phyloP scores from a whole-genome alignment of 1,140 invertebrate genomes.

The Whitmania pigra region DNA sequence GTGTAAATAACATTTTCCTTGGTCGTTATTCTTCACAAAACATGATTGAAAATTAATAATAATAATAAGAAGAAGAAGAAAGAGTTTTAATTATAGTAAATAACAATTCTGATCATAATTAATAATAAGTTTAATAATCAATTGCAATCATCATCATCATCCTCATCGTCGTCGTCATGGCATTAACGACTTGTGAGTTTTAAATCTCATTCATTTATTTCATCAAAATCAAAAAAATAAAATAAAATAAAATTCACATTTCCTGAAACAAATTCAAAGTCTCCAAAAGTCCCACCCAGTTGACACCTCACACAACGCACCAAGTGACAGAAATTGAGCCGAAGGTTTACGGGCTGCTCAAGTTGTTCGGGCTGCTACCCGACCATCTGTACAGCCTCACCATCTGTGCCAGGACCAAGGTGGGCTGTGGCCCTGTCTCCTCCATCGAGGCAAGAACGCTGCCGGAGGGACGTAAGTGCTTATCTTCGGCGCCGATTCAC shows the following conservation, averaged over 20 bases:
- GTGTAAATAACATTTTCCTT: no score
- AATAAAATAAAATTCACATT: background rate
- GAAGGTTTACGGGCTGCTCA: background rate
- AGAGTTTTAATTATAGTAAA: no score
- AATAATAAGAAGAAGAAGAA: no score
- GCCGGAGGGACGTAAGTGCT: constrained; percentile 17
- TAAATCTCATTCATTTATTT: background rate
- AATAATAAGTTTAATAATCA: no score
- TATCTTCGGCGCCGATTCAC: background rate
- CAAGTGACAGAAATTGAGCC: background rate
- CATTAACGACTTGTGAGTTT: background rate
- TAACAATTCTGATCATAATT: no score
- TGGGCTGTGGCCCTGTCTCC: constrained; percentile 17
- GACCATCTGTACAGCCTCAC: constrained; percentile 17
- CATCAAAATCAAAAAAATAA: background rate
- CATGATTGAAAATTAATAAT: no score
- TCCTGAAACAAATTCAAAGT: background rate
- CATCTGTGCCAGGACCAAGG: constrained; percentile 17
- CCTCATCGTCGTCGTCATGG: background rate
- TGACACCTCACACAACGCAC: background rate
- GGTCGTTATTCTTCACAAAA: no score
- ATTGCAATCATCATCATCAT: background rate
- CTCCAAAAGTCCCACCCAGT: no score
- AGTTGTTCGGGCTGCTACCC: constrained; percentile 6
- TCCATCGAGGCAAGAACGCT: constrained; percentile 18